Percentiles rank a stretch among this genome's conserved stretches.
phyloP scores from a whole-genome alignment of 2,797 vertebrate genomes.

The Perodicticus potto region DNA sequence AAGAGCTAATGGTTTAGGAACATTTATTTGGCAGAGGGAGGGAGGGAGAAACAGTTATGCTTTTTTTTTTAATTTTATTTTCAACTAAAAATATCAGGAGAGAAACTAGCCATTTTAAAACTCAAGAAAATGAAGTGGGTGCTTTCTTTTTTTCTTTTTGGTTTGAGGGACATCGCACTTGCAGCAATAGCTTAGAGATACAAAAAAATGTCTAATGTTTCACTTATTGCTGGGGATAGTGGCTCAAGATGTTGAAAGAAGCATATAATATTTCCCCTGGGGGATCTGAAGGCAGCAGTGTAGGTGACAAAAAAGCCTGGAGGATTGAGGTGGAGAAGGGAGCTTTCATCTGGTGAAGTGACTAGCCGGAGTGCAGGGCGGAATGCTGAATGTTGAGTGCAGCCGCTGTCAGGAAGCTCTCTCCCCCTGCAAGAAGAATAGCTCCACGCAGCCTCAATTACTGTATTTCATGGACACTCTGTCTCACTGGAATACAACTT shows the following conservation, averaged over 20 bases:
- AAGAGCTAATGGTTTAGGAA: fast-evolving
- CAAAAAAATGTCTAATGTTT: background rate
- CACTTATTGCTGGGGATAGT: background rate
- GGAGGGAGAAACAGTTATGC: background rate
- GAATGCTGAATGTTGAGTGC: background rate
- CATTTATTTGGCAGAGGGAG: background rate
- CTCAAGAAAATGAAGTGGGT: background rate
- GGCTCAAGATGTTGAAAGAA: conserved; percentile 51
- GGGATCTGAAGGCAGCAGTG: conserved; percentile 25
- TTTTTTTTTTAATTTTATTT: background rate
- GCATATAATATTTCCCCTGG: conserved; percentile 34
- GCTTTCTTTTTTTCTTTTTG: background rate
- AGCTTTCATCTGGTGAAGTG: conserved; percentile 56
- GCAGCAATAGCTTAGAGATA: background rate
- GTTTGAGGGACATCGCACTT: background rate
- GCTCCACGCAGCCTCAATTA: background rate
- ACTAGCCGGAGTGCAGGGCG: background rate
- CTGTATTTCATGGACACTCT: background rate
- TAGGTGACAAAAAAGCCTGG: conserved; percentile 44
- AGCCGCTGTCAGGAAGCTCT: background rate
- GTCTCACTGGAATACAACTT: conserved; percentile 50
- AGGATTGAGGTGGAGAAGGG: conserved; percentile 25
- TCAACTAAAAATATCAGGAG: background rate
- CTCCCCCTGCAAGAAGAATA: background rate
- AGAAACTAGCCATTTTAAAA: background rate